phyloP scores from a whole-genome alignment of 1,140 invertebrate genomes.

The Drosophila parabipectinata region DNA sequence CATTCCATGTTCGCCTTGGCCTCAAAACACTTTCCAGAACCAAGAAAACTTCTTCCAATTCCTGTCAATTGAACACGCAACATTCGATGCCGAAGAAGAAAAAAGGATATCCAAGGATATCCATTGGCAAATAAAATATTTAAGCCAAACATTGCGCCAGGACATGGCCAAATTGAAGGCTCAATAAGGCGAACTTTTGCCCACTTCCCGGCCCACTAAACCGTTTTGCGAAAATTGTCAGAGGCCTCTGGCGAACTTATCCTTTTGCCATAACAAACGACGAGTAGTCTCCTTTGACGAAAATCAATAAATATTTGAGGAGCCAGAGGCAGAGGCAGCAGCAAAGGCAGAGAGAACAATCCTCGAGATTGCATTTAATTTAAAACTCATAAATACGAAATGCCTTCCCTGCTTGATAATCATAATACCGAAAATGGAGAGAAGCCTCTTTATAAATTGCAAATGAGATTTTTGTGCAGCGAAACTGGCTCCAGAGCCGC shows the following conservation, averaged over 20 bases:
- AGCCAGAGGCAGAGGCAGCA: conserved; percentile 29
- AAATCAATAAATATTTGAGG: conserved; percentile 81
- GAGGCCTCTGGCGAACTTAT: conserved; percentile 55
- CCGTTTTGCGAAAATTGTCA: conserved; percentile 74
- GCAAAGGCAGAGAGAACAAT: conserved; percentile 26
- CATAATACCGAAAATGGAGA: conserved; percentile 52
- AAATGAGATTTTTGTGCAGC: conserved; percentile 44
- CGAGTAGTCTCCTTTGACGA: conserved; percentile 21
- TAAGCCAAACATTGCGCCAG: conserved; percentile 59
- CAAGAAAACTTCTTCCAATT: conserved; percentile 29
- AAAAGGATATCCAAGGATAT: conserved; percentile 24
- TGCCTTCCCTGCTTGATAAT: conserved; percentile 52
- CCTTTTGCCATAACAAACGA: conserved; percentile 57
- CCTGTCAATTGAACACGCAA: conserved; percentile 48
- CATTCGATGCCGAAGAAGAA: conserved; percentile 3
- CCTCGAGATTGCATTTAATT: conserved; percentile 75
- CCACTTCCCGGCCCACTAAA: conserved; percentile 56
- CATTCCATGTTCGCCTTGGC: conserved; percentile 21
- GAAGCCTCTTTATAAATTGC: conserved; percentile 55
- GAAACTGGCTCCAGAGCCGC: not conserved
- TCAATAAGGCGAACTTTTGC: conserved; percentile 62
- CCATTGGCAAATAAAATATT: conserved; percentile 69
- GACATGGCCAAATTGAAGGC: conserved; percentile 59
- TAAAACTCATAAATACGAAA: conserved; percentile 81
- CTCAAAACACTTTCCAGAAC: not conserved